Base-by-base conservation (phyloP, 2,797 vertebrate species). In the Chrysocyon brachyurus region DNA sequence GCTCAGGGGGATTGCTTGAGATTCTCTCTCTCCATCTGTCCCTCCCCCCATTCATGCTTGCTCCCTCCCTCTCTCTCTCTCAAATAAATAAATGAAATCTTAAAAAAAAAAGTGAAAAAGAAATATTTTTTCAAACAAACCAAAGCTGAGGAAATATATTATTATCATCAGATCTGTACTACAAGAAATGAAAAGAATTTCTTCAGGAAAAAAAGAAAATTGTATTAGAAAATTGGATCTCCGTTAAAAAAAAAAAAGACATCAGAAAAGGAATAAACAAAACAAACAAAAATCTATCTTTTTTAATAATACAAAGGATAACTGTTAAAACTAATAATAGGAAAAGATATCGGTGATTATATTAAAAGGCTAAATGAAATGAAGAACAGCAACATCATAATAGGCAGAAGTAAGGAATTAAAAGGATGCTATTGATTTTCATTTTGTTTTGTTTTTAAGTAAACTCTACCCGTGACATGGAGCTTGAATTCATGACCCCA, bases 161-260 rank as follows among this genome's bases (percentile, higher is more conserved):
- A 61, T 77, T 75, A 66, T 92, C 9, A 64, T 16, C 15, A 66
- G 49, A 82, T 5, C 5, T 75, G 28, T 21, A 87, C 77, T 82
- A 10, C 31, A 92, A 87, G 12, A 91, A 92, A 66, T 66, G 28
- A 78, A 89, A 77, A 77, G 14, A 91, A 81, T 22, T 82, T 64
- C 33, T 82, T 95, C 61, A 68, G 36, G 31, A 33, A 85, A 84
- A 46, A 90, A 85, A 64, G 61, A 70, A 94, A 95, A 88, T 26
- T 31, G 31, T 28, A 75, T 36, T 1, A 21, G 33, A 89, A 66
- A 75, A 33, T 22, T 88, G 36, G 3, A 40, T 90, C 14, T 75
- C 77, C 22, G 31, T 73, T 77, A 61, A 66, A 79, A 54, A 78
- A 46, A 33, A 86, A 7, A 7, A 36, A 40, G 40, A n/a, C 24